Evolutionary conservation across 2,888 invertebrate species (phyloP), one percentile per base, ranked within the genome.

Genomic region (Nipponacmea schrenckii): DNA sequence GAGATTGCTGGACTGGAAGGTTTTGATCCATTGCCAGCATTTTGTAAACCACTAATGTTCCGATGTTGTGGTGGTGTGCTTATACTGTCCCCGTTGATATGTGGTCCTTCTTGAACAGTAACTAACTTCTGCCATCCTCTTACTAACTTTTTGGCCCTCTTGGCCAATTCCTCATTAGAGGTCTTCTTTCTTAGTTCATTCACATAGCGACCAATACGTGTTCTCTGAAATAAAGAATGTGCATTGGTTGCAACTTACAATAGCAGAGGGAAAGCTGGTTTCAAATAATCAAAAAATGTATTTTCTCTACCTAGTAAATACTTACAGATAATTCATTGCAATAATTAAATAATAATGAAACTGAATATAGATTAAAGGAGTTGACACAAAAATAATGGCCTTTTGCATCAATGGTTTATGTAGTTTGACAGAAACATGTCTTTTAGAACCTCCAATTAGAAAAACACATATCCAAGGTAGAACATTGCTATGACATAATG

Each of bases 81-180:
- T 71, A 77, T 68, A 77, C 74, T 81, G 79, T 87, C 86, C 73
- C 87, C 87, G 83, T 85, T 80, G 71, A 80, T 77, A 68, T 73
- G 78, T 68, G 39, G 45, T 44, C 26, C 68, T 4, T 64, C 71
- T 5, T 5, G 39, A 39, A 82, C 80, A 68, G 80, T 78, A 45
- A 96, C 93, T 90, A 95, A 93, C 90, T 94, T 94, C 83, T 97
- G 93, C 97, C 97, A 97, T 90, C 94, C 92, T 85, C 96, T 95
- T 72, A 97, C 93, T 88, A 97, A 91, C 87, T 94, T 94, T 90
- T 97, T 97, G 72, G 96, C 95, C 80, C 97, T 92, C 85, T 94
- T 93, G 69, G 96, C 96, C 88, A 97, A 91, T 74, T 92, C 92
- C 80, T 95, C 94, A 89, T 96, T 94, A 73, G 91, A 92, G 62